Evolutionary conservation across 2,888 invertebrate genomes (phyloP), one percentile per base, ranked within the genome.

Genomic region (Danaus chrysippus): DNA sequence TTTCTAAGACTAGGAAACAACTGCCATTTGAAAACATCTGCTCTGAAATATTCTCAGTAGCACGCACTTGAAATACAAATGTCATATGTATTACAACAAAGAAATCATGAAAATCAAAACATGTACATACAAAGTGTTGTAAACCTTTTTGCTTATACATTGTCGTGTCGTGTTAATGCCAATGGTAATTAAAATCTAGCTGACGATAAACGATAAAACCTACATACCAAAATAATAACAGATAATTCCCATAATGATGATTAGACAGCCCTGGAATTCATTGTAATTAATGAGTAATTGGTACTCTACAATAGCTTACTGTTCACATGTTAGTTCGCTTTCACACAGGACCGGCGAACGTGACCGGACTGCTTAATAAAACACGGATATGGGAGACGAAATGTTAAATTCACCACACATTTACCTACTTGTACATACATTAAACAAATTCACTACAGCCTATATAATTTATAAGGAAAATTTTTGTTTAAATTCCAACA

Each of bases 41-140:
- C 42, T 61, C 62, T 42, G 43, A 15, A 59, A 62, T 44, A 57
- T 44, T 55, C 44, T 42, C 56, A 63, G 42, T 54, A 54, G 43
- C 42, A 54, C 58, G 41, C 42, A 57, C 13, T 62, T 44, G 17
- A 55, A 56, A 64, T 56, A 66, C 66, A 64, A 66, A 64, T 64
- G 59, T 17, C 43, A 43, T n/a, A n/a, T n/a, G n/a, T n/a, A 10
- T n/a, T 43, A n/a, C n/a, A 43, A 43, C 11, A n/a, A 43, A 43
- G 11, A 10, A 11, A n/a, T 43, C n/a, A 46, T 46, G 5, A 11
- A 13, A 46, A n/a, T 46, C n/a, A 13, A 15, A 46, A 46, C 13
- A n/a, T 46, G 5, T 46, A 46, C 15, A 46, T n/a, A 9, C 46
- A 46, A 46, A n/a, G 8, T 15, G 9, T n/a, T n/a, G 9, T n/a